Base-by-base conservation (phyloP, 2,113 vertebrate genomes). In the Oryzias javanicus region DNA sequence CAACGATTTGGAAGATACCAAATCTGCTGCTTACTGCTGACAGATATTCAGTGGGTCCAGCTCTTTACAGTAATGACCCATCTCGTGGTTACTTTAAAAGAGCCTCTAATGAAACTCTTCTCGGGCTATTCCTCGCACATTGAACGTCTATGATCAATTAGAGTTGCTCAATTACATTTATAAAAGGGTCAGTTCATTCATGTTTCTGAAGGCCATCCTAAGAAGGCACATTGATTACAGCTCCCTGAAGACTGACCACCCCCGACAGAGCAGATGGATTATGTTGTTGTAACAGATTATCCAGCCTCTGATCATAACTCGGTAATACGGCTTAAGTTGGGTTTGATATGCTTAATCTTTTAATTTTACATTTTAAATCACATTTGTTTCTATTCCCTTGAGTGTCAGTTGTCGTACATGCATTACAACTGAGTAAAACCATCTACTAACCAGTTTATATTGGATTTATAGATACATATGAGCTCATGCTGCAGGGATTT, bases 1-100 rank as follows among this genome's bases (percentile, higher is more conserved):
- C 59, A 66, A 68, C 67, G 65, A 64, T 78, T 35, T 79, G 84
- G 82, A 74, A 72, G 74, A 80, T 77, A 83, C 84, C 82, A 80
- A 69, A 47, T 72, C 29, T 60, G 64, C 59, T 68, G 40, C 49
- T 69, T n/a, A n/a, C 81, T 69, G 51, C 42, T 78, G 74, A 63
- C 64, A 76, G 17, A 55, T 76, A 69, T 3, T 22, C 56, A 59
- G 45, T 27, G 18, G 49, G 53, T 60, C 3, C 47, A 55, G 46
- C 35, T 53, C 45, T 18, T 13, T 20, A n/a, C 44, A 76, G 64
- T 61, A 70, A 55, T 62, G n/a, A 16, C 46, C 67, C 60, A 64
- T 65, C 58, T 59, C 48, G 49, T 49, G 29, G 18, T 67, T 59
- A 49, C 49, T 67, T 55, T 52, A 47, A 48, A 52, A 64, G 24